Conservation (phyloP, 1,140 invertebrate genomes). For the Nebria ingens region DNA sequence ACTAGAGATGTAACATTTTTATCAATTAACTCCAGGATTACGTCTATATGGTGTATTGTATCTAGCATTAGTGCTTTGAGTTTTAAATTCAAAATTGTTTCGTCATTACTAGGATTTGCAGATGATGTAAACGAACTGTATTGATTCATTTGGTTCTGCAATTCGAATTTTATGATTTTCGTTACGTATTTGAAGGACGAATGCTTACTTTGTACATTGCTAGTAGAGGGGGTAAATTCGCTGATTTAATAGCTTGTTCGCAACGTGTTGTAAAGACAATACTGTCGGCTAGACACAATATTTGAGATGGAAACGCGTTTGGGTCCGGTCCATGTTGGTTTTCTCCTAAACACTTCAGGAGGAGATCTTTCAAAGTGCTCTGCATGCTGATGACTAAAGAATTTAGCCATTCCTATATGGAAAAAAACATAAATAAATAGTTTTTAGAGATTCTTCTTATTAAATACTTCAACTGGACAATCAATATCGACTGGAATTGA, state of each 20-base stretch:
- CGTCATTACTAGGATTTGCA: not conserved
- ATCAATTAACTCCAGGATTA: constrained; percentile 68
- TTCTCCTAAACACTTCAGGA: constrained; percentile 56
- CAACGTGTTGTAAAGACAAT: constrained; percentile 72
- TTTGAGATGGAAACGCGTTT: constrained; percentile 74
- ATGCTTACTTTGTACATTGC: constrained; percentile 28
- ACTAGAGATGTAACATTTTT: constrained; percentile 48
- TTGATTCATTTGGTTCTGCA: constrained; percentile 46
- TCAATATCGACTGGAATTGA: constrained; percentile 64
- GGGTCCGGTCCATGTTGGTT: constrained; percentile 51
- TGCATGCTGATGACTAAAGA: constrained; percentile 73
- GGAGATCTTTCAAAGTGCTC: constrained; percentile 54
- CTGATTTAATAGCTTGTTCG: constrained; percentile 65
- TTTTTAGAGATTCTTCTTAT: not conserved
- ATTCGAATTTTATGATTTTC: not conserved
- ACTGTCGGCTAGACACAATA: constrained; percentile 58
- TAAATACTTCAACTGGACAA: constrained; percentile 66
- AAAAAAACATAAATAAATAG: constrained; percentile 11
- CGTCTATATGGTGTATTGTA: constrained; percentile 78
- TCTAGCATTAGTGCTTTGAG: constrained; percentile 76
- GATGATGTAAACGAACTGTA: constrained; percentile 45
- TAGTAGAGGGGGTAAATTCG: constrained; percentile 45
- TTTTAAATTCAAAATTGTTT: constrained; percentile 48
- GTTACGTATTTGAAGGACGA: not conserved
- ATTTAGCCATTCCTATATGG: constrained; percentile 66